Evolutionary conservation across 2,888 invertebrate genomes (phyloP), one percentile per base, ranked within the genome.

Genomic region (Sylvicola cinctus): DNA sequence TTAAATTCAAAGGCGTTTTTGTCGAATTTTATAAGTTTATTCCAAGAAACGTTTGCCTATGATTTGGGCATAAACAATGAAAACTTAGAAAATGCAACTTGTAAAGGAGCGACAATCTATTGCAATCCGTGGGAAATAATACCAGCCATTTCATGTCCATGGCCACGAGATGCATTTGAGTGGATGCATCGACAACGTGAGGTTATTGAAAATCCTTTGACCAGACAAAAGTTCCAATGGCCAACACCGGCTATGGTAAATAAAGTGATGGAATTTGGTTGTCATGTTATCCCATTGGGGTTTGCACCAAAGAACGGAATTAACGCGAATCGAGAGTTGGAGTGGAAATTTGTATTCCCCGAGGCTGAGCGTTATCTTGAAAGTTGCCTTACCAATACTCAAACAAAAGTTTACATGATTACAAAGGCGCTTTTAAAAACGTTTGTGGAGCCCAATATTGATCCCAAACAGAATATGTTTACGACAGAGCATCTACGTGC

Each of bases 341-440:
- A 84, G 51, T 85, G 84, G 84, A 74, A 72, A 51, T 62, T 83
- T 3, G 65, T 67, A 28, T 84, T 81, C 48, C 79, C 80, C 1
- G 70, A 72, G 35, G 80, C 77, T 0, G 81, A 83, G 51, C 64
- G 71, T 16, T 77, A 70, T 47, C 56, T 85, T 41, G 76, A 83
- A 49, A 70, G 71, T 12, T 69, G 70, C 42, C 61, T 83, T 48
- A 68, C 70, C 1, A 70, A 70, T 47, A 65, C 73, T 1, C 84
- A 84, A 45, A 66, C 74, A 30, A 66, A 75, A 39, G 68, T 77
- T 37, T 74, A 74, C 46, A 58, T 80, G 41, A 68, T 79, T 42
- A 57, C 74, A 2, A 55, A 80, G 39, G 59, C 69, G 26, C 51
- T 85, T n/a, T 68, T 75, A 41, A 77, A 77, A 49, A 68, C 70